phyloP scores from a whole-genome alignment of 2,888 invertebrate species.

The Ichneumon xanthorius region DNA sequence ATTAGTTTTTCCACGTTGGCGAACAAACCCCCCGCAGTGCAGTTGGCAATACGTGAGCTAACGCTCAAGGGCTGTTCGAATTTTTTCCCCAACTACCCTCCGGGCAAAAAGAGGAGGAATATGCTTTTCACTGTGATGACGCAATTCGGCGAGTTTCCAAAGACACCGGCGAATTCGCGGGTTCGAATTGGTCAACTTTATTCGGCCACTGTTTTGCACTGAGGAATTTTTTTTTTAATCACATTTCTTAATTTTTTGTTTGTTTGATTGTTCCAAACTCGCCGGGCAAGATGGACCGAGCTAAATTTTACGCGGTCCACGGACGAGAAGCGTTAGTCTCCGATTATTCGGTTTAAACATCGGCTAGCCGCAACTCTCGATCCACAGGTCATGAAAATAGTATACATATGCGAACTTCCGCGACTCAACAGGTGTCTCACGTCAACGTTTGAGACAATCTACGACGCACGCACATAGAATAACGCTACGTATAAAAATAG shows the following conservation, averaged over 20 bases:
- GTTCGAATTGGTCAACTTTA: too few relatives aligned
- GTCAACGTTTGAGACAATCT: conserved; percentile 55
- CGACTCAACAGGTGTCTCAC: conserved; percentile 65
- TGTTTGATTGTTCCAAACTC: not conserved
- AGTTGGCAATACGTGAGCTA: not conserved
- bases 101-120: too few relatives aligned
- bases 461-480: conserved; percentile 18
- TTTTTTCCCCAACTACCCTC: too few relatives aligned
- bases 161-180: too few relatives aligned
- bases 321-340: not conserved
- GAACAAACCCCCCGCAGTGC: not conserved
- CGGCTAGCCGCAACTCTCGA: conserved; percentile 35
- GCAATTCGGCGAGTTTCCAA: too few relatives aligned
- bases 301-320: not conserved
- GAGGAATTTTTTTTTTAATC: too few relatives aligned
- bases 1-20: conserved; percentile 3
- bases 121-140: too few relatives aligned
- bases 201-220: too few relatives aligned
- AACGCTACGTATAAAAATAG: not conserved
- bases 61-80: not conserved
- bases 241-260: not conserved
- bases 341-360: conserved; percentile 46
- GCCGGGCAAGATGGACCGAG: not conserved
- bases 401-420: conserved; percentile 40
- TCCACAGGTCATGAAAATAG: conserved; percentile 58